phyloP scores from a whole-genome alignment of 2,113 vertebrate genomes.

The Clinocottus analis region DNA sequence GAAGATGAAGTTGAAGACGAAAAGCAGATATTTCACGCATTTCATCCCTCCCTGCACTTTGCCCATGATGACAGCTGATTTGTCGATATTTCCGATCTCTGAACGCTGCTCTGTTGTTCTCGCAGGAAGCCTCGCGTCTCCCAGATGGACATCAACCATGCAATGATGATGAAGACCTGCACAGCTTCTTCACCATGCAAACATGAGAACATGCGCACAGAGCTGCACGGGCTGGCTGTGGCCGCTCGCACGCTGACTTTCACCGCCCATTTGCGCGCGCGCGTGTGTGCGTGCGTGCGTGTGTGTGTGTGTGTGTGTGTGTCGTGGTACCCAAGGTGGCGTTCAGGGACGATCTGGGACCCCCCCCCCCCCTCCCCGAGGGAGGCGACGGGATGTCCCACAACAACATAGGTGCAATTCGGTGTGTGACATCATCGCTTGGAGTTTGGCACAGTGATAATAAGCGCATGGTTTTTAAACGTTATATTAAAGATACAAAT shows the following conservation, averaged over 20 bases:
- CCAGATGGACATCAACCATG: conserved; percentile 42
- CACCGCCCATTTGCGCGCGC: conserved; percentile 52
- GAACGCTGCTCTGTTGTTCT: background rate
- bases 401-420: background rate
- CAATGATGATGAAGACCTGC: conserved; percentile 45
- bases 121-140: conserved; percentile 11
- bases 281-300: background rate
- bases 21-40: conserved; percentile 95
- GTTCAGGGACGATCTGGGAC: background rate
- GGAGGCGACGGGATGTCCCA: background rate
- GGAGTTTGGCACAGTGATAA: no score
- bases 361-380: no score
- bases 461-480: background rate
- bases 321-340: conserved; percentile 10
- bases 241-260: conserved; percentile 10
- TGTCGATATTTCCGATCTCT: conserved; percentile 24
- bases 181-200: conserved; percentile 41
- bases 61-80: conserved; percentile 82
- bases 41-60: conserved; percentile 90
- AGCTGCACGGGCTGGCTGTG: conserved; percentile 20
- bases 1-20: conserved; percentile 94
- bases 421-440: background rate
- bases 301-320: background rate
- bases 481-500: background rate
- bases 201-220: conserved; percentile 56